Base-by-base conservation (phyloP, 1,140 invertebrate species). In the Carposina sasakii region DNA sequence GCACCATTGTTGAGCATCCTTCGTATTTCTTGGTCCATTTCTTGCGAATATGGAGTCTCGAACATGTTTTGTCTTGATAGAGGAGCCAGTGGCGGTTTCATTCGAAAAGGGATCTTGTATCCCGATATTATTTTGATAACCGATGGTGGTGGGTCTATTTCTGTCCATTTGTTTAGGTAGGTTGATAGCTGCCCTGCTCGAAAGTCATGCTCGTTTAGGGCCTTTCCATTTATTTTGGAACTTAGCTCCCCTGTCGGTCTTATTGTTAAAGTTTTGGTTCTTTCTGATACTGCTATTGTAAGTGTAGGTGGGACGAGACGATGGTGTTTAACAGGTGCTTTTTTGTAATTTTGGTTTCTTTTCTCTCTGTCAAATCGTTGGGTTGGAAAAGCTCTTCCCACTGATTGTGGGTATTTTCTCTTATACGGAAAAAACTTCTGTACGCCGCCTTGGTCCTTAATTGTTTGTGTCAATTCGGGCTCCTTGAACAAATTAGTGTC, bases 371-470 rank as follows among this genome's bases (percentile, higher is more conserved):
- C 12, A 6, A 26, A 26, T 6, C 5, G n/a, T n/a, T n/a, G n/a
- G n/a, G n/a, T n/a, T 26, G 5, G 24, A 26, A 33, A 13, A 33
- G 5, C 10, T 33, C 15, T 33, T 33, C n/a, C 12, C 12, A 12
- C 36, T 39, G 33, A 15, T 34, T 34, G 36, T 39, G 10, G 21
- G n/a, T 39, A 39, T 22, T 42, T 42, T 42, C 9, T 42, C 12
- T 26, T 26, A 5, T 12, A 6, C n/a, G n/a, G n/a, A n/a, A n/a
- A n/a, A n/a, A n/a, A n/a, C n/a, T n/a, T n/a, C n/a, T n/a, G n/a
- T n/a, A n/a, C n/a, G n/a, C n/a, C n/a, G n/a, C n/a, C n/a, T n/a
- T n/a, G n/a, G n/a, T n/a, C n/a, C n/a, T n/a, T n/a, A n/a, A n/a
- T n/a, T n/a, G n/a, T n/a, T n/a, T n/a, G n/a, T n/a, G n/a, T n/a